Percentiles rank a stretch among this genome's conserved stretches.
Evolutionary conservation across 2,888 invertebrate species (phyloP).

Genomic region (Melieria picta): DNA sequence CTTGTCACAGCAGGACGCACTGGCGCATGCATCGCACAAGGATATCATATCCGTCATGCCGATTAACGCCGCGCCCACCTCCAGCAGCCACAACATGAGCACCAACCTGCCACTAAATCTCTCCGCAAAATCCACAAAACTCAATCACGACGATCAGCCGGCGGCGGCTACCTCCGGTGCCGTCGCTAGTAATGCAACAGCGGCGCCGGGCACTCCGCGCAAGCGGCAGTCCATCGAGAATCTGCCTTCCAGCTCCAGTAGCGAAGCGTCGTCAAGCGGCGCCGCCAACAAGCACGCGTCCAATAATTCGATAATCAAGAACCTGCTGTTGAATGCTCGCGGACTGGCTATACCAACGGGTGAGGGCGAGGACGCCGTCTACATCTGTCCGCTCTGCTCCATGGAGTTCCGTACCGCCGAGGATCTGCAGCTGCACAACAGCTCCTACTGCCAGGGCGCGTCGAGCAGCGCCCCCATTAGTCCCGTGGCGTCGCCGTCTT

Average conservation of each 20-base stretch:
- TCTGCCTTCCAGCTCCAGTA: slow-evolving; percentile 42
- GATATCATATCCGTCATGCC: slow-evolving; percentile 29
- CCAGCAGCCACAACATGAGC: slow-evolving; percentile 1
- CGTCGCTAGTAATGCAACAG: slow-evolving; percentile 62
- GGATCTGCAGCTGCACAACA: slow-evolving; percentile 82
- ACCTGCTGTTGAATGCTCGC: slow-evolving; percentile 78
- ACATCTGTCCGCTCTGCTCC: slow-evolving; percentile 80
- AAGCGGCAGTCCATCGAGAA: slow-evolving; percentile 52
- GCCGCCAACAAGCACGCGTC: slow-evolving; percentile 64
- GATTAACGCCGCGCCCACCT: slow-evolving; percentile 25
- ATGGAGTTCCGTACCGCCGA: slow-evolving; percentile 83
- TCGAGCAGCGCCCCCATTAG: slow-evolving; percentile 64
- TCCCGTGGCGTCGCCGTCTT: slow-evolving; percentile 63
- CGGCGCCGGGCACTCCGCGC: slow-evolving; percentile 43
- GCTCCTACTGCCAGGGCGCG: slow-evolving; percentile 82
- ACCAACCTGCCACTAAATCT: slow-evolving; percentile 37
- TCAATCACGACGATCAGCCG: neutral
- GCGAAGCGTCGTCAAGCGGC: slow-evolving; percentile 36
- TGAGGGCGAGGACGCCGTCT: slow-evolving; percentile 73
- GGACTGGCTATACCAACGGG: slow-evolving; percentile 67
- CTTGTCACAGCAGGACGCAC: slow-evolving; percentile 4
- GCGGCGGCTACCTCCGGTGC: slow-evolving; percentile 22
- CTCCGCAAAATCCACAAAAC: slow-evolving; percentile 32
- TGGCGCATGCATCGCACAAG: slow-evolving; percentile 4
- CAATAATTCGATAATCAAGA: slow-evolving; percentile 79